Base-by-base conservation (phyloP, 2,113 vertebrate genomes). In the Lophotis ruficrista region DNA sequence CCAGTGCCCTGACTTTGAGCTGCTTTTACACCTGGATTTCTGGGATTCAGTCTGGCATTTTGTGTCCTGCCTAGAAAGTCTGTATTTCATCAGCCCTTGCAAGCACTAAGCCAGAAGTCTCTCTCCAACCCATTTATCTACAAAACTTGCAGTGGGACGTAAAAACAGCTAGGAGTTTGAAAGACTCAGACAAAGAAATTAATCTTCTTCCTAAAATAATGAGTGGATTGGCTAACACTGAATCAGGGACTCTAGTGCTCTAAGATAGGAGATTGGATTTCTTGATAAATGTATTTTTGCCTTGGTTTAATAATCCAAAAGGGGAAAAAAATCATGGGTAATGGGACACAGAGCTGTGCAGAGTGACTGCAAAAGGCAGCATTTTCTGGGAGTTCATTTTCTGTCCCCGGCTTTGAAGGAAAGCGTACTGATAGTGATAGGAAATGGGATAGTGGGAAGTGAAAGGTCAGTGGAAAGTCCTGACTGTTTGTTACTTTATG, bases 401-500 rank as follows among this genome's bases (percentile, higher is more conserved):
- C 41, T 78, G 53, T 81, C 86, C 79, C 90, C 88, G 91, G 48
- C 53, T 89, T 84, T 93, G 65, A 76, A 97, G 78, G 91, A 95
- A 94, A 94, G 91, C 12, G 0, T 60, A 57, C 87, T 82, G 91
- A 96, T 95, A 97, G 86, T 69, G 83, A 68, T 96, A 97, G 97
- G 97, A 97, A 97, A 93, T 66, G 82, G 88, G 62, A 88, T 38
- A 77, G 79, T 57, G 83, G 91, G 97, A 97, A 97, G 92, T 68
- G 47, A 80, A 87, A 94, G 94, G 95, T 93, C 88, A 96, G 38
- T 95, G 96, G 94, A 97, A 97, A 97, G 83, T 86, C 68, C 72
- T 91, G 90, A 13, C 77, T 92, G 83, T 95, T 92, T 93, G 70
- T 93, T 88, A 45, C 45, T 91, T 60, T 57, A 15, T 92, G 70